A percentile compares a stretch with the other conserved stretches of the same genome.
Evolutionary conservation across 1,140 invertebrate genomes (phyloP).

Genomic region (Leucophenga varia): DNA sequence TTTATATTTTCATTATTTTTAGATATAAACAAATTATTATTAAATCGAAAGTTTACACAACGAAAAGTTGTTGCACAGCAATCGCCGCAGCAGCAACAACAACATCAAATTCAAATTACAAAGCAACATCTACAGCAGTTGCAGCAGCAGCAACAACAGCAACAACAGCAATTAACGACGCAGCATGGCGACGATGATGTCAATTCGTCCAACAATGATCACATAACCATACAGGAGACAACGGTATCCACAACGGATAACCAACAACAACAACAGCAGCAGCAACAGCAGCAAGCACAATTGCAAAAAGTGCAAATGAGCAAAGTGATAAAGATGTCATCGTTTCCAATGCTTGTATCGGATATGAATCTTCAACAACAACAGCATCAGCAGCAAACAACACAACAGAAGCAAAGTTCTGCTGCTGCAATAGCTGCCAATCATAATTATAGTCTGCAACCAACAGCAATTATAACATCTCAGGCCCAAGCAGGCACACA

Average conservation of each 20-base stretch:
- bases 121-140: conserved; percentile 46
- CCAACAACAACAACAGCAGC: conserved; percentile 6
- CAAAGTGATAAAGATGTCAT: conserved; percentile 51
- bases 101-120: conserved; percentile 44
- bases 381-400: conserved; percentile 13
- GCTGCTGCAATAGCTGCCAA: conserved; percentile 47
- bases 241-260: too few species aligned
- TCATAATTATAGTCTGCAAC: conserved; percentile 53
- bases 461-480: conserved; percentile 45
- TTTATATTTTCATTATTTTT: conserved; percentile 7
- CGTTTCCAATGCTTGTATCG: conserved; percentile 42
- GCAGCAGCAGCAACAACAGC: conserved; percentile 23
- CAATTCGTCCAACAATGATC: not conserved
- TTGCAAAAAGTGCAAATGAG: conserved; percentile 29
- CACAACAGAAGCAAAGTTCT: conserved; percentile 39
- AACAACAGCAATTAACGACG: conserved; percentile 31
- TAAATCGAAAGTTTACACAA: conserved; percentile 49
- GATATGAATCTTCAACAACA: conserved; percentile 41
- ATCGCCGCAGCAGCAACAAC: conserved; percentile 25
- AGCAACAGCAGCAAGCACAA: conserved; percentile 6
- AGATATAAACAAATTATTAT: conserved; percentile 47
- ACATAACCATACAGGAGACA: not conserved
- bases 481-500: conserved; percentile 35
- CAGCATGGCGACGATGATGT: conserved; percentile 19
- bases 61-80: conserved; percentile 35